Evolutionary conservation across 2,888 invertebrate species (phyloP), one percentile per base, ranked within the genome.

Genomic region (Nebria salina): DNA sequence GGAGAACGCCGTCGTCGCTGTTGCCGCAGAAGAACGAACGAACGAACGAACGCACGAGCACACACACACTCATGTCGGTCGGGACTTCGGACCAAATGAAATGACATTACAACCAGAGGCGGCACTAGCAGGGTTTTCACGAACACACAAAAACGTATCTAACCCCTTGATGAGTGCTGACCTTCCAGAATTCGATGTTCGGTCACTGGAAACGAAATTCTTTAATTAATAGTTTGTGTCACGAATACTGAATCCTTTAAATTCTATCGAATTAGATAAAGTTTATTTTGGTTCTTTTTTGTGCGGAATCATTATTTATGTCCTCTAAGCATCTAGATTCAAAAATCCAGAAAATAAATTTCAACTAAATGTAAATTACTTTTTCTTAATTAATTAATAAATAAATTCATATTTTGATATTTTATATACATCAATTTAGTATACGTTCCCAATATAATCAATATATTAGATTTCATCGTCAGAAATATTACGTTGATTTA

Each of bases 11-110:
- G 54, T 8, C 54, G 54, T 54, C 54, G 54, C 54, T 8, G 13
- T 54, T 26, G 70, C 70, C 70, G 26, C 70, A 70, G 70, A 70
- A 70, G 20, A 70, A 70, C 68, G 68, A 20, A 20, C 70, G 70
- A 54, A 54, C 13, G 20, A 70, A 70, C 68, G 68, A 20, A 20
- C 70, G 70, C 1, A 54, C 13, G 54, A 54, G 13, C 54, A 54
- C 54, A 54, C 54, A 54, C 54, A 54, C 54, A 54, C 54, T 54
- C 54, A 54, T 34, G 34, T 34, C 34, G 34, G 66, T 66, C 66
- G 66, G 13, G 65, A 15, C 6, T 15, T 70, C 25, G 70, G 25
- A 54, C 70, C 25, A 34, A 70, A 70, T 34, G 70, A 34, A 70
- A 70, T 34, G 70, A 70, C 70, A 70, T 70, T 70, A 70, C 25